Base-by-base conservation (phyloP, 2,888 invertebrate genomes). In the Drosophila crucigera region DNA sequence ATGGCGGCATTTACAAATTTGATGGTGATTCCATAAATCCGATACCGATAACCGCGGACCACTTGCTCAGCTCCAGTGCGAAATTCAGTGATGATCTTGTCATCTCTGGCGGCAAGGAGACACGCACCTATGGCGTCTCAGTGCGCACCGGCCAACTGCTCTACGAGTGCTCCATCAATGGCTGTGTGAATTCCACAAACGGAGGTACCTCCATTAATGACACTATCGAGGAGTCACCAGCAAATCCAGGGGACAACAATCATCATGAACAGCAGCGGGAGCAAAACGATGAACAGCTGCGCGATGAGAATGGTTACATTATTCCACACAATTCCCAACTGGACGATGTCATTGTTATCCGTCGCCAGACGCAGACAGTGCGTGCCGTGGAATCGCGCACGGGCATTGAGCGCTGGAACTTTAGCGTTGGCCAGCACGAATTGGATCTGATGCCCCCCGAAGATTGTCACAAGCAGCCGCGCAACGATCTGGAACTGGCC, bases 381-480 rank as follows among this genome's bases (percentile, higher is more conserved):
- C 94, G 99, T 61, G 99, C 99, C 5, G 95, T 98, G 5, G 98
- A 99, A 91, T 97, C 98, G 0, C 94, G 96, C 61, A 95, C 96
- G 14, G 99, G 99, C 3, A 93, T 94, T 53, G 99, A 99, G 94
- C 94, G 98, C 91, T 99, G 99, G 99, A 99, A 99, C 94, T 99
- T 98, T 92, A 98, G 98, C 93, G 98, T 99, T 30, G 98, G 97
- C 0, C 96, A 97, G 81, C 97, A 98, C 92, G 96, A 98, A 82
- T 91, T 98, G 59, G 96, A 96, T 65, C 69, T 96, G 89, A 89
- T 94, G 66, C 93, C 94, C 66, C 93, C 94, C 54, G 91, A 92
- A 43, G 95, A 95, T 71, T 96, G 96, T 68, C 93, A 91, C 63
- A 78, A 90, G 59, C 82, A 84, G 54, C 66, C 86, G n/a, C 89